These are phyloP conservation scores for Eremophila alpestris DNA, from an alignment of 2,797 vertebrate genomes.

Conservation along the genomic window DNA sequence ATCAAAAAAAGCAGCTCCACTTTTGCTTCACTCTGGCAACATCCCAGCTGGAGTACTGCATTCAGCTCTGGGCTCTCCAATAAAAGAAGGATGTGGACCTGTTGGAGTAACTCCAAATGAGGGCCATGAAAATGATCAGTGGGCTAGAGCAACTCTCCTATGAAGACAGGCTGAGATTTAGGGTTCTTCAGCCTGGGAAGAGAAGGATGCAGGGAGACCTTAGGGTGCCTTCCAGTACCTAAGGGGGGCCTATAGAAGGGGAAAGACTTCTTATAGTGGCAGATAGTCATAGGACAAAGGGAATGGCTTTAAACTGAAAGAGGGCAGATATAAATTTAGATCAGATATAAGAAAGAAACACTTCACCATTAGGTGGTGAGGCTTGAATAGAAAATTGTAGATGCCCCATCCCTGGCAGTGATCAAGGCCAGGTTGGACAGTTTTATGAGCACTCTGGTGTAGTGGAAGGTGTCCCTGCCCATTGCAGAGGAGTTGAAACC, in stretches of 20 bases:
- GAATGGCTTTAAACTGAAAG: background rate
- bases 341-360: background rate
- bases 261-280: background rate
- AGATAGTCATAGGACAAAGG: background rate
- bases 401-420: background rate
- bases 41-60: background rate
- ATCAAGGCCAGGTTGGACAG: background rate
- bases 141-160: background rate
- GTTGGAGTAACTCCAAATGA: background rate
- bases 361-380: background rate
- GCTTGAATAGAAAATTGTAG: background rate
- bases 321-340: background rate
- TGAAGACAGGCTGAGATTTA: background rate
- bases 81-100: background rate
- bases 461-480: background rate
- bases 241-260: background rate
- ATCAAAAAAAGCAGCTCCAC: background rate
- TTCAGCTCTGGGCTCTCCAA: background rate
- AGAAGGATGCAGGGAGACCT: background rate
- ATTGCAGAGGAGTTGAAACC: fast-evolving
- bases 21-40: background rate
- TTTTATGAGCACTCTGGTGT: background rate
- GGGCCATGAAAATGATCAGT: background rate
- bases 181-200: background rate
- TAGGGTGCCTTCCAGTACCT: background rate